Evolutionary conservation across 1,140 invertebrate genomes (phyloP).

Genomic region (Habropoda laboriosa): DNA sequence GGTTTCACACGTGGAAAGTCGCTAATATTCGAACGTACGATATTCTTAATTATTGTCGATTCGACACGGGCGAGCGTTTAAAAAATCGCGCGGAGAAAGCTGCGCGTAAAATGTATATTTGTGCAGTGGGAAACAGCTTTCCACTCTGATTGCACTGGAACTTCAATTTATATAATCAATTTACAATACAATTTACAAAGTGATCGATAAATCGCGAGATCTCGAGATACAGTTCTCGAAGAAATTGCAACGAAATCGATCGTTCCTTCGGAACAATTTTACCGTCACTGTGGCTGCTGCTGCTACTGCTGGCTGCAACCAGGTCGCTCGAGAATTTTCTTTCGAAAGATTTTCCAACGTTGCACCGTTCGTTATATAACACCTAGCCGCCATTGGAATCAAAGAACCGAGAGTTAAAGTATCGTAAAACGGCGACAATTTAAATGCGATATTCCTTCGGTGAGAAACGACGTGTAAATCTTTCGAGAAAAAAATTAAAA

Average conservation of each 20-base stretch:
- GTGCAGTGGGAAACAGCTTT: background rate
- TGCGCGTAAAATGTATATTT: background rate
- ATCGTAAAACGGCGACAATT: conserved; percentile 11
- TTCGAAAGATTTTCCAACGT: conserved; percentile 1
- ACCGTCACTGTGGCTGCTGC: background rate
- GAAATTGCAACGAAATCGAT: conserved; percentile 7
- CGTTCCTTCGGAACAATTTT: background rate
- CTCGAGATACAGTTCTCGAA: conserved; percentile 31
- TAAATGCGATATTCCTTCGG: conserved; percentile 1
- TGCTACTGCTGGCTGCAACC: too few relatives aligned
- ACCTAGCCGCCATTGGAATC: background rate
- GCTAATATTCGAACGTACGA: background rate
- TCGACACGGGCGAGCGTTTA: background rate
- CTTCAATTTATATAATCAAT: background rate
- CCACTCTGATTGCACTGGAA: background rate
- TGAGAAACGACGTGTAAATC: background rate
- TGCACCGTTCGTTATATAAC: background rate
- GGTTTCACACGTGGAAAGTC: background rate
- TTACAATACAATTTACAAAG: background rate
- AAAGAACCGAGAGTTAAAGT: background rate
- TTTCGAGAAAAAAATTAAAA: background rate
- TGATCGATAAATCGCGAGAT: conserved; percentile 22
- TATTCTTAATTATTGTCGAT: conserved; percentile 1
- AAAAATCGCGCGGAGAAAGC: conserved; percentile 2
- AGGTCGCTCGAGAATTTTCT: background rate